Percentiles rank a stretch among this genome's conserved stretches.
These are phyloP conservation scores for Metaphire vulgaris DNA, from an alignment of 1,140 invertebrate species.

Conservation along the genomic window DNA sequence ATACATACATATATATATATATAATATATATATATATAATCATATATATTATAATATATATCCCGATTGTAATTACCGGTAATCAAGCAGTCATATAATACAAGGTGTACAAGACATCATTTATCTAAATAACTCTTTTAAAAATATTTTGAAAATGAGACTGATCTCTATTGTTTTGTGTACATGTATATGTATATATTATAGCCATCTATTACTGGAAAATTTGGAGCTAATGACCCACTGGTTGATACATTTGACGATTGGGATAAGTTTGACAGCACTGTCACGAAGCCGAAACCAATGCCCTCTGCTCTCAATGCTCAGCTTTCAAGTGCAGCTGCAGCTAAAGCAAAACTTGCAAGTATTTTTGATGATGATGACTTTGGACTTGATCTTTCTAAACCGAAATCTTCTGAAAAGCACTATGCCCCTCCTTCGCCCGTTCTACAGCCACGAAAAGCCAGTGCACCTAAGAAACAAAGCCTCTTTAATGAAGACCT, in stretches of 20 bases:
- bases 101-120: too few relatives aligned
- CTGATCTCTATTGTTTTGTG: too few relatives aligned
- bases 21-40: too few relatives aligned
- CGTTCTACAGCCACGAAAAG: neutral
- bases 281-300: slow-evolving; percentile 5
- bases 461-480: neutral
- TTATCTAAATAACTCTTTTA: too few relatives aligned
- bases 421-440: neutral
- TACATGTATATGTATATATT: too few relatives aligned
- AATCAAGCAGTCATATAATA: too few relatives aligned
- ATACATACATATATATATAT: too few relatives aligned
- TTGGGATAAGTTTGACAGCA: slow-evolving; percentile 44
- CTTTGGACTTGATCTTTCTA: neutral
- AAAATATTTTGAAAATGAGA: too few relatives aligned
- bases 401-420: neutral
- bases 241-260: slow-evolving; percentile 42
- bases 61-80: too few relatives aligned
- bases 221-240: slow-evolving; percentile 37
- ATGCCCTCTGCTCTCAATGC: neutral
- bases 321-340: neutral
- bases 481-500: neutral
- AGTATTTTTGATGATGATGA: slow-evolving; percentile 6
- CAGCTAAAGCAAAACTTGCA: neutral
- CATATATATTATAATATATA: too few relatives aligned
- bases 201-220: too few relatives aligned